Base-by-base conservation (phyloP, 2,888 invertebrate species). In the Clanis bilineata region DNA sequence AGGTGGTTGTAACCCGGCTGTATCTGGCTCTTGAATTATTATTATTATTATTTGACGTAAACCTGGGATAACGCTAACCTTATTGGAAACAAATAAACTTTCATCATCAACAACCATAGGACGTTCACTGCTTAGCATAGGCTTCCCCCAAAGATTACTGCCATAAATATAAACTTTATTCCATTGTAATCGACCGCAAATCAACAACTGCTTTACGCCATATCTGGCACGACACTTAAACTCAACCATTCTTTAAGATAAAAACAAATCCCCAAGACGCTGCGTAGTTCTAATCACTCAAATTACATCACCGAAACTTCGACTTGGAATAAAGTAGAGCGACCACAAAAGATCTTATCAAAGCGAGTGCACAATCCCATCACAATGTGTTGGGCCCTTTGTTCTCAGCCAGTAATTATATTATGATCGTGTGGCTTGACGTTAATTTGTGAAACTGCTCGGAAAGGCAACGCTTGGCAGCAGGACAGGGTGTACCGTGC, bases 361-460 rank as follows among this genome's bases (percentile, higher is more conserved):
- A 70, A 65, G 63, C 67, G 65, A 75, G 66, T 69, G 66, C 69
- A 63, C 66, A 67, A 68, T 67, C 62, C 64, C 67, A 66, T 70
- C 66, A 64, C 62, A 62, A 64, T 67, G 61, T 51, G 57, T 62
- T 65, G 64, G 66, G 67, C 68, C 70, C 69, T 71, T 71, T 67
- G 70, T 72, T 69, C 72, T 70, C 70, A 71, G 71, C 70, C 66
- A 71, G 73, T 76, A 76, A 80, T 82, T 78, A 77, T 80, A 81
- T 82, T 82, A 80, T 78, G 76, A 82, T 80, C 76, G 73, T 76
- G 77, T 76, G 73, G 79, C 74, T 79, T 80, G 81, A 83, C 80
- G 85, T 85, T 86, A 85, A 88, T 86, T 87, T 86, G 86, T 83
- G 86, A 86, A 88, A 83, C 86, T 86, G 83, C 83, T 83, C 77